Evolutionary conservation across 2,888 invertebrate species (phyloP).

Genomic region (Boloria selene): DNA sequence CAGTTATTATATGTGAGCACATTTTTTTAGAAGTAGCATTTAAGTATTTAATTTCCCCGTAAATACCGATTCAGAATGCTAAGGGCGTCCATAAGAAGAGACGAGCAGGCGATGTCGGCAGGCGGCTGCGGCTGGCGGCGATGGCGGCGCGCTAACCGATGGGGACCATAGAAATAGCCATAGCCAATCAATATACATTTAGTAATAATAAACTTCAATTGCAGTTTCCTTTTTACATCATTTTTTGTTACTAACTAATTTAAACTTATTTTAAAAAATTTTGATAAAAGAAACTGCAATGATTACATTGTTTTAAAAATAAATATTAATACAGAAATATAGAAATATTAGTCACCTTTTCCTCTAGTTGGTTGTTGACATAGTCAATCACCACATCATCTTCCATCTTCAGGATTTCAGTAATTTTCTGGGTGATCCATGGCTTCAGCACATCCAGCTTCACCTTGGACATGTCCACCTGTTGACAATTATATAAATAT

Average conservation of each 20-base stretch:
- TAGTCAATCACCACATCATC: constrained; percentile 99
- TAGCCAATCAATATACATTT: constrained; percentile 82
- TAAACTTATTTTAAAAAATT: constrained; percentile 6
- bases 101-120: constrained; percentile 67
- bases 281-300: constrained; percentile 76
- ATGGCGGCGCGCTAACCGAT: constrained; percentile 78
- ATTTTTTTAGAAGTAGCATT: constrained; percentile 63
- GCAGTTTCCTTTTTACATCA: constrained; percentile 63
- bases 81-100: constrained; percentile 78
- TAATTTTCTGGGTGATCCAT: constrained; percentile 98
- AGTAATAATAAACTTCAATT: constrained; percentile 69
- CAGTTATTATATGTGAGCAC: constrained; percentile 44
- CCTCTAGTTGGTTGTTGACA: constrained; percentile 98
- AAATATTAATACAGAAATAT: constrained; percentile 46
- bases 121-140: constrained; percentile 56
- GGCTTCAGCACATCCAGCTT: constrained; percentile 99
- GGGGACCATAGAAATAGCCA: constrained; percentile 82
- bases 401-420: constrained; percentile 97
- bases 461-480: constrained; percentile 98
- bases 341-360: constrained; percentile 85
- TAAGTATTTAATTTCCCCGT: constrained; percentile 81
- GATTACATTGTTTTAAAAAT: constrained; percentile 72
- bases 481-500: not conserved
- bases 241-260: constrained; percentile 8
- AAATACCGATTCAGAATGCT: constrained; percentile 81